Conservation (phyloP, 2,797 vertebrate genomes). For the Fundulus diaphanus region DNA sequence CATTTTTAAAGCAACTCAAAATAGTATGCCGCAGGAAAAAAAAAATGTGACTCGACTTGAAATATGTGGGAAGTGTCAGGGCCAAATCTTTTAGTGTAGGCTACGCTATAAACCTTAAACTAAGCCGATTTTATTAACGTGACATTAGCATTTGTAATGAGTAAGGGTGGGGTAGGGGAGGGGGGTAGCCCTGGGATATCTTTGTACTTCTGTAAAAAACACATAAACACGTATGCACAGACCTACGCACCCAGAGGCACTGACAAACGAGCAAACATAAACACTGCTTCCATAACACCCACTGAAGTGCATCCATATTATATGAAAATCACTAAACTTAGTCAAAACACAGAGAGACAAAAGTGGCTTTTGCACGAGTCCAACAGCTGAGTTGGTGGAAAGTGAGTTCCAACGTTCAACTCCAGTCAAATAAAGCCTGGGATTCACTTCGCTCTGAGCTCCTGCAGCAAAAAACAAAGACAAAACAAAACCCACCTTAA, state of each 20-base stretch:
- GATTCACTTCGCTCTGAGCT: constrained; percentile 40
- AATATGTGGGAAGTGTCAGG: constrained; percentile 75
- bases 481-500: too few relatives aligned
- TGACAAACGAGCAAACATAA: constrained; percentile 34
- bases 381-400: constrained; percentile 50
- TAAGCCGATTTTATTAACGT: constrained; percentile 82
- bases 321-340: constrained; percentile 53
- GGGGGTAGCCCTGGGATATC: constrained; percentile 71
- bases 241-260: constrained; percentile 19
- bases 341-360: constrained; percentile 50
- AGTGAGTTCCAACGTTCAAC: constrained; percentile 56
- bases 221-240: constrained; percentile 27
- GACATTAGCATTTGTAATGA: constrained; percentile 84
- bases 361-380: constrained; percentile 49
- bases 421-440: constrained; percentile 53
- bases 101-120: constrained; percentile 77
- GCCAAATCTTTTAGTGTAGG: constrained; percentile 77
- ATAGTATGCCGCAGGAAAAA: constrained; percentile 58
- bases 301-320: constrained; percentile 62
- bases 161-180: constrained; percentile 58
- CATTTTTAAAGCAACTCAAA: constrained; percentile 55
- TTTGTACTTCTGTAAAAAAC: constrained; percentile 62
- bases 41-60: constrained; percentile 71
- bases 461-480: constrained; percentile 20
- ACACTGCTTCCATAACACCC: constrained; percentile 47